Percentiles rank a stretch among this genome's conserved stretches.
Evolutionary conservation across 2,113 vertebrate species (phyloP).

Genomic region (Alethe diademata): DNA sequence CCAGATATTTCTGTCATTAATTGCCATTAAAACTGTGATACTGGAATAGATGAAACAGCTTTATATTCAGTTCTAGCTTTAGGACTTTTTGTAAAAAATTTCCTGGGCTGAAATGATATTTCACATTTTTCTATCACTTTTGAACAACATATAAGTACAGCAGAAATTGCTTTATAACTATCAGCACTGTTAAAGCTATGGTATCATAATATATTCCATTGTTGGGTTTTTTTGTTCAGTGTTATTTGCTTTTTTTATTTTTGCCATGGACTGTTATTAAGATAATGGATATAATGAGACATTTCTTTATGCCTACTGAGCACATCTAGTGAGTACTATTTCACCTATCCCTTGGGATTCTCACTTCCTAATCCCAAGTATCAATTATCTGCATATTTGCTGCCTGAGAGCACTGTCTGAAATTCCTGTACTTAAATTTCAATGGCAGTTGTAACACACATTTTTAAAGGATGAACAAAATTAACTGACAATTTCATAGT

Average conservation of each 20-base stretch:
- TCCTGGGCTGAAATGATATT: neutral
- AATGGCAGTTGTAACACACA: neutral
- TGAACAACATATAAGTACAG: neutral
- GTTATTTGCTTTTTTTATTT: neutral
- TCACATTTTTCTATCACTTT: neutral
- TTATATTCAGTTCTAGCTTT: neutral
- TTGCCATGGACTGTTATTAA: neutral
- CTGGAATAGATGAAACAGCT: neutral
- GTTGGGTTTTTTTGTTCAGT: accelerated
- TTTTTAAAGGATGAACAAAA: neutral
- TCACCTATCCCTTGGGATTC: neutral
- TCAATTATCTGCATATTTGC: conserved; percentile 19
- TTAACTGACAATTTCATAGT: neutral
- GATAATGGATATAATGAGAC: neutral
- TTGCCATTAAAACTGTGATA: neutral
- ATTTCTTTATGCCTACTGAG: neutral
- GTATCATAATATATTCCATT: neutral
- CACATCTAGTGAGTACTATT: neutral
- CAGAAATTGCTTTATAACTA: neutral
- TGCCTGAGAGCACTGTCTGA: neutral
- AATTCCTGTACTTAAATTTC: neutral
- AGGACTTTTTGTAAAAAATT: neutral
- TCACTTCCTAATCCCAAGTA: neutral
- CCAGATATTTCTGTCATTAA: neutral
- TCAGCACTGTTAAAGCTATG: neutral